A percentile compares a stretch with the other conserved stretches of the same genome.
Evolutionary conservation across 2,113 vertebrate genomes (phyloP).

Genomic region (Leucopsar rothschildi): DNA sequence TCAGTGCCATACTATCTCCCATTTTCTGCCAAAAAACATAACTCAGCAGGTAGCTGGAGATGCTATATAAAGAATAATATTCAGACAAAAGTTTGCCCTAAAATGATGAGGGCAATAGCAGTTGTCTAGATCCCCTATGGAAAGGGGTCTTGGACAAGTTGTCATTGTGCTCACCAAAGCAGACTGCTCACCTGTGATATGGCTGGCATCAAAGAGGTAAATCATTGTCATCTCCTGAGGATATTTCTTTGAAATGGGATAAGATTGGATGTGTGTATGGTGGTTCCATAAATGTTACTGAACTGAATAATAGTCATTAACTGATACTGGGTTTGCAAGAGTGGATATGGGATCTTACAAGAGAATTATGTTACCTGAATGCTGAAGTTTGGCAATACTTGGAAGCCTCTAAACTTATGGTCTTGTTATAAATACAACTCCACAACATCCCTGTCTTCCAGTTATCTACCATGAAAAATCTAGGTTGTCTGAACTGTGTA

Average conservation of each 20-base stretch:
- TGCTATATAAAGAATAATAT: not conserved
- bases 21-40: not conserved
- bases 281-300: not conserved
- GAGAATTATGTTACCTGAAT: not conserved
- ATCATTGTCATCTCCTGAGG: not conserved
- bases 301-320: not conserved
- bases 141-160: not conserved
- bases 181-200: not conserved
- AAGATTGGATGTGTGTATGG: not conserved
- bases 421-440: not conserved
- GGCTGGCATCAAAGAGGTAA: not conserved
- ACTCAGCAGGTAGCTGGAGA: not conserved
- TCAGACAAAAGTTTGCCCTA: not conserved
- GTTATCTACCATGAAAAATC: not conserved
- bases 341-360: not conserved
- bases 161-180: not conserved
- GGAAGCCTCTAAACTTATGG: not conserved
- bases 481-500: not conserved
- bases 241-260: not conserved
- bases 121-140: not conserved
- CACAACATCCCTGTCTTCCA: not conserved
- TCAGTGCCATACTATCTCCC: not conserved
- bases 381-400: not conserved
- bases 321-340: not conserved
- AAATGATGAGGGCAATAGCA: not conserved